phyloP scores from a whole-genome alignment of 2,797 vertebrate species.

The Discoglossus pictus region DNA sequence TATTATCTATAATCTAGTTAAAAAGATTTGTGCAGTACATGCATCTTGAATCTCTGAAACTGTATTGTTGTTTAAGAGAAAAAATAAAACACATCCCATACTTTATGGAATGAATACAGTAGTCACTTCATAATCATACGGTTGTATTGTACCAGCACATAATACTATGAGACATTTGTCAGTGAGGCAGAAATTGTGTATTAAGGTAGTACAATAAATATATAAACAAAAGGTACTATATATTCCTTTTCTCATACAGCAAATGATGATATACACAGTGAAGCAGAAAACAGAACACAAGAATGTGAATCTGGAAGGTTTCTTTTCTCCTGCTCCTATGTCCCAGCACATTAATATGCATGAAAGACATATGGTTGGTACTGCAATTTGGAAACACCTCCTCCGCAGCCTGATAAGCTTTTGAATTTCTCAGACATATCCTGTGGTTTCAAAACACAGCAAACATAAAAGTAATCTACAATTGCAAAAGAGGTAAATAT shows the following conservation, averaged over 20 bases:
- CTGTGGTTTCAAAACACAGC: not conserved
- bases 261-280: slow-evolving; percentile 3
- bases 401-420: slow-evolving; percentile 54
- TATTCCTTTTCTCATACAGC: slow-evolving; percentile 37
- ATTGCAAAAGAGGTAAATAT: slow-evolving; percentile 12
- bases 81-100: no score
- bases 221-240: not conserved
- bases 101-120: no score
- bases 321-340: not conserved
- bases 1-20: no score
- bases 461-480: not conserved
- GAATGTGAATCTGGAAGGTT: slow-evolving; percentile 9
- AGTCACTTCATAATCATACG: no score
- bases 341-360: slow-evolving; percentile 53
- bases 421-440: not conserved
- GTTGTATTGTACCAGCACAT: not conserved
- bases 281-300: slow-evolving; percentile 30
- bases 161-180: not conserved
- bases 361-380: slow-evolving; percentile 25
- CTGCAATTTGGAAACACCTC: slow-evolving; percentile 13
- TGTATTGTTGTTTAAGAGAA: no score
- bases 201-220: not conserved
- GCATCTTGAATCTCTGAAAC: no score
- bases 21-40: no score
- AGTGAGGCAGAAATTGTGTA: not conserved